phyloP scores from a whole-genome alignment of 1,140 invertebrate species.

The Euura lappo region DNA sequence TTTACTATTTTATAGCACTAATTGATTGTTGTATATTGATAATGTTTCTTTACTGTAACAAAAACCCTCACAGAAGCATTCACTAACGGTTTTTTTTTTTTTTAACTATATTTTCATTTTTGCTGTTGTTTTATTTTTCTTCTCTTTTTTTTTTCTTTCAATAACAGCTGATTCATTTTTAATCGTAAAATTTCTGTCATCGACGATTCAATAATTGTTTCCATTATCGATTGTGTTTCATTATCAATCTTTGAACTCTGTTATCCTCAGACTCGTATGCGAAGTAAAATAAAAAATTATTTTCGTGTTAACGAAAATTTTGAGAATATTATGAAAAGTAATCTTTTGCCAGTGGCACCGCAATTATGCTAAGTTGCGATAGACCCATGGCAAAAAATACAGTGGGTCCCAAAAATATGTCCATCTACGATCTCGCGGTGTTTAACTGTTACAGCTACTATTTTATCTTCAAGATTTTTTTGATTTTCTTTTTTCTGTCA shows the following conservation, averaged over 20 bases:
- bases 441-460: no score
- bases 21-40: slow-evolving; percentile 1
- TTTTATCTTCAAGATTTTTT: no score
- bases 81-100: slow-evolving; percentile 45
- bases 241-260: slow-evolving; percentile 10
- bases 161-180: neutral
- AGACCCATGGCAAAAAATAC: neutral
- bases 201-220: neutral
- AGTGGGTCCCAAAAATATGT: neutral
- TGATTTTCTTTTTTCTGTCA: no score
- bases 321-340: slow-evolving; percentile 59
- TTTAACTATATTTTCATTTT: slow-evolving; percentile 11
- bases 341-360: slow-evolving; percentile 3
- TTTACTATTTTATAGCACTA: slow-evolving; percentile 1
- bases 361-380: slow-evolving; percentile 5
- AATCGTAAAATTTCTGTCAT: neutral
- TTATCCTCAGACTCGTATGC: slow-evolving; percentile 51
- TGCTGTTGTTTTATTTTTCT: slow-evolving; percentile 15
- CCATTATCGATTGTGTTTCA: neutral
- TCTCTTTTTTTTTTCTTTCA: slow-evolving; percentile 10
- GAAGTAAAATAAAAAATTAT: slow-evolving; percentile 55
- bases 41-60: slow-evolving; percentile 55
- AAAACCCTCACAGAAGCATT: slow-evolving; percentile 61
- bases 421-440: no score
- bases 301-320: slow-evolving; percentile 47